These are phyloP conservation scores for Scleropages formosus DNA, from an alignment of 2,797 vertebrate genomes.

Conservation along the genomic window DNA sequence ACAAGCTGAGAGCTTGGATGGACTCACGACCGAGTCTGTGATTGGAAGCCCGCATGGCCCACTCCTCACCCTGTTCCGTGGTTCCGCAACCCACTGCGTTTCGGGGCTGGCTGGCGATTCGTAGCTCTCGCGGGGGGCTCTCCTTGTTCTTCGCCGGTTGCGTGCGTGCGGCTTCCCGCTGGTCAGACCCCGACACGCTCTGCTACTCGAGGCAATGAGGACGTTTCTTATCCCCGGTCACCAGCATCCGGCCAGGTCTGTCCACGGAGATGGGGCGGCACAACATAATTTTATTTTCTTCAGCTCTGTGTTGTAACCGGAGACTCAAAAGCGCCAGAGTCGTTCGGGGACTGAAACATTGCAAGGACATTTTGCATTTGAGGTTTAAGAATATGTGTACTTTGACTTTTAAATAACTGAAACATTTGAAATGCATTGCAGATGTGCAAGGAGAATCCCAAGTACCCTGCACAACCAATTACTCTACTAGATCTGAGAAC, in stretches of 20 bases:
- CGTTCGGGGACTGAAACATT: not conserved
- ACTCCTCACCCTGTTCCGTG: not conserved
- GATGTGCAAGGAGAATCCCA: not conserved
- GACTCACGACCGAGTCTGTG: not conserved
- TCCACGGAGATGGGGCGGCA: constrained; percentile 7
- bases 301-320: not conserved
- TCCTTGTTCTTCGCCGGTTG: not conserved
- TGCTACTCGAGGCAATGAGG: constrained; percentile 16
- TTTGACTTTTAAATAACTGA: not conserved
- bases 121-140: not conserved
- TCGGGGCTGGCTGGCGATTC: not conserved
- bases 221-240: constrained; percentile 10
- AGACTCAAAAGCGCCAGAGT: not conserved
- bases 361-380: constrained; percentile 5
- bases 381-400: not conserved
- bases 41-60: not conserved
- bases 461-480: too few relatives aligned
- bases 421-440: constrained; percentile 7
- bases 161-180: not conserved
- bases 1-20: not conserved
- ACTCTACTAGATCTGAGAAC: not conserved
- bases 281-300: not conserved
- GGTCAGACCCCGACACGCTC: constrained; percentile 18
- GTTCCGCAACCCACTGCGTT: not conserved
- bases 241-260: not conserved